Evolutionary conservation across 2,113 vertebrate species (phyloP), one percentile per base, ranked within the genome.

Genomic region (Megatriorchis doriae): DNA sequence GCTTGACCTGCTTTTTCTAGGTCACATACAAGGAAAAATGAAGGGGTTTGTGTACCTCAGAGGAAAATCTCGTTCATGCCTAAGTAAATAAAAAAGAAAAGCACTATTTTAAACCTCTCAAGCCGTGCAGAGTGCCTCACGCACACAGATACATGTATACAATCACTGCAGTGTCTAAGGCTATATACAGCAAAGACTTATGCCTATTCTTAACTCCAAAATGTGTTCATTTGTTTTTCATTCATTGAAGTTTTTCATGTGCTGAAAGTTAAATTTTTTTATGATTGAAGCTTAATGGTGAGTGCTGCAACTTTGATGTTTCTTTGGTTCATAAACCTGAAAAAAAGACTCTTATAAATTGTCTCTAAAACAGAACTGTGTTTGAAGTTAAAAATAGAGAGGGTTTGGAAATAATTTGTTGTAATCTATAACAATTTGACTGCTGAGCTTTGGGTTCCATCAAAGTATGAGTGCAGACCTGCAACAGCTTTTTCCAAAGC

Each of bases 301-400:
- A 77, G 14, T 48, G 40, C 36, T 80, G 29, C 70, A 80, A 79
- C 63, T 95, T 84, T 85, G 58, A 72, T 82, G 29, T 67, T 86
- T 71, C n/a, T 90, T 72, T 90, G 18, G 52, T 81, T 91, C 71
- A 50, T 66, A 88, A 82, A 79, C 53, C 25, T 77, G 52, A 63
- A 91, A 85, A 85, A 65, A 65, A 29, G 8, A 10, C 17, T 50
- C n/a, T 47, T 58, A 40, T 11, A 81, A 89, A n/a, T 65, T 70
- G 11, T 75, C 36, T 61, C 56, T 66, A 36, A 82, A 79, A 68
- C 9, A 53, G 26, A 67, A 50, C 13, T 43, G 16, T 67, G 18
- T 83, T 94, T 82, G 59, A 93, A 86, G 53, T 34, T 91, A 88
- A 94, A 93, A 87, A 86, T 12, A 92, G 81, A 40, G n/a, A 45